phyloP scores from a whole-genome alignment of 2,888 invertebrate genomes.

The Brachylomia viminalis region DNA sequence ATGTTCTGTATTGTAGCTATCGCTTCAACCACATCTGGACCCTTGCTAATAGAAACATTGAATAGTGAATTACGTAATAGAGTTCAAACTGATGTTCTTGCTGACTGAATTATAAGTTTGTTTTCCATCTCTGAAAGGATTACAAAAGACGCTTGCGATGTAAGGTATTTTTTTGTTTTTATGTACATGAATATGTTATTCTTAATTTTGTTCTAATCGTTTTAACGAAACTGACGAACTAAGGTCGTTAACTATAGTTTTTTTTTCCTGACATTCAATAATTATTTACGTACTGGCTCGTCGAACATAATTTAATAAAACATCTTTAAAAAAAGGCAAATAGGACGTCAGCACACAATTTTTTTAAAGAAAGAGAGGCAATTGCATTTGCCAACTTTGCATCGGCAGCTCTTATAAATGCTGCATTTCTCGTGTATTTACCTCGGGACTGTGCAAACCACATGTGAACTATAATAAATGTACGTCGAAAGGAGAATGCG shows the following conservation, averaged over 20 bases:
- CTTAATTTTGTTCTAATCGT: slow-evolving; percentile 19
- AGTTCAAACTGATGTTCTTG: slow-evolving; percentile 30
- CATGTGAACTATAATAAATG: slow-evolving; percentile 28
- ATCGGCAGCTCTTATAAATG: neutral
- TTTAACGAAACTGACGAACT: slow-evolving; percentile 4
- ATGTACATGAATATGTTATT: slow-evolving; percentile 22
- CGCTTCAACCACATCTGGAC: slow-evolving; percentile 54
- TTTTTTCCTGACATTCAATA: neutral
- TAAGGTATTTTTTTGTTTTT: slow-evolving; percentile 7
- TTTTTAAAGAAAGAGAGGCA: neutral
- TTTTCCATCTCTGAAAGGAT: slow-evolving; percentile 21
- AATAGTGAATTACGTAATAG: slow-evolving; percentile 32
- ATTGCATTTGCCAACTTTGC: slow-evolving; percentile 21
- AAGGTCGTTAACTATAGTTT: neutral
- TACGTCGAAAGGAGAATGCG: slow-evolving; percentile 25
- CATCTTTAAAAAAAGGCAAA: neutral
- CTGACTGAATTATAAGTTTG: slow-evolving; percentile 9
- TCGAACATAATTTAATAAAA: neutral
- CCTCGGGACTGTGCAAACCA: slow-evolving; percentile 25
- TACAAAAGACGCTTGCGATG: slow-evolving; percentile 18
- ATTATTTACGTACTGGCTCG: slow-evolving; percentile 12
- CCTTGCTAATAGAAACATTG: slow-evolving; percentile 43
- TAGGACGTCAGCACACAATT: neutral
- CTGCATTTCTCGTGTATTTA: slow-evolving; percentile 14
- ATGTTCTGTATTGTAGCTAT: slow-evolving; percentile 41